Evolutionary conservation across 2,113 vertebrate genomes (phyloP).

Genomic region (Cyanocitta stelleri): DNA sequence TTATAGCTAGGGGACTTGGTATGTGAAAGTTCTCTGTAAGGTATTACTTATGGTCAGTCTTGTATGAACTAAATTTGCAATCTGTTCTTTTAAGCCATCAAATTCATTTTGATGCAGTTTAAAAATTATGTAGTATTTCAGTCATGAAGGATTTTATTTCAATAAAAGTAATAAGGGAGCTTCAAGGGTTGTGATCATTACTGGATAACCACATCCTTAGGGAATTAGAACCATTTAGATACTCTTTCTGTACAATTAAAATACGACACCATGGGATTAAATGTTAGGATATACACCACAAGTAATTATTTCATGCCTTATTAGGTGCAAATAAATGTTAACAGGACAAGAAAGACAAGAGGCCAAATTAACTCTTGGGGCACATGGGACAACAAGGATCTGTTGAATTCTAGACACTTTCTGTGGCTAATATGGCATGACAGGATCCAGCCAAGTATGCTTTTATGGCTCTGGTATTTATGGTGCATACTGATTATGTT

Average conservation of each 20-base stretch:
- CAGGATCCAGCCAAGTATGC: not conserved
- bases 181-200: conserved; percentile 43
- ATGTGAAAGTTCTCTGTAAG: not conserved
- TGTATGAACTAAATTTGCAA: conserved; percentile 1
- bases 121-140: conserved; percentile 44
- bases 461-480: not conserved
- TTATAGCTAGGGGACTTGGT: not conserved
- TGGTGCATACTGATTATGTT: not conserved
- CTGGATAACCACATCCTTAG: conserved; percentile 19
- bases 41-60: not conserved
- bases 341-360: conserved; percentile 11
- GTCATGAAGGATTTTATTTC: conserved; percentile 22
- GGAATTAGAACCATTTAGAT: not conserved
- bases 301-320: conserved; percentile 49
- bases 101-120: conserved; percentile 46
- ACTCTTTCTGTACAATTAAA: conserved; percentile 44
- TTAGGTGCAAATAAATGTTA: conserved; percentile 45
- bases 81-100: conserved; percentile 21
- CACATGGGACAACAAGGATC: not conserved
- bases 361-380: conserved; percentile 8
- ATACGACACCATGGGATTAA: conserved; percentile 12
- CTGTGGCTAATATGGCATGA: not conserved
- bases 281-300: conserved; percentile 12
- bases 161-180: conserved; percentile 51
- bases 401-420: not conserved